phyloP scores from a whole-genome alignment of 1,140 invertebrate species.

The Lasioglossum baleicum region DNA sequence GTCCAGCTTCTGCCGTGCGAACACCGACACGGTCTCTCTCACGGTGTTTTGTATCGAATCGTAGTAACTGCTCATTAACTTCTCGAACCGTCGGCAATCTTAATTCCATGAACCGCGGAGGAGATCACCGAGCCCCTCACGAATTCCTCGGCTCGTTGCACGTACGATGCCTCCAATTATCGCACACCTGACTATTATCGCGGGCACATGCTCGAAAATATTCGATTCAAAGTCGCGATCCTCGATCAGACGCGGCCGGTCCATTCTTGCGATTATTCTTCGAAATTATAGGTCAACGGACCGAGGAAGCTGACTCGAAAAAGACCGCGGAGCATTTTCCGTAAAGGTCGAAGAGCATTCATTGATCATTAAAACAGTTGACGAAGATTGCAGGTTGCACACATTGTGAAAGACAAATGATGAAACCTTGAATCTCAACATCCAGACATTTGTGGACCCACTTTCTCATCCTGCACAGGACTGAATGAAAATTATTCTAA shows the following conservation, averaged over 20 bases:
- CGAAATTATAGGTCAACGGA: no score
- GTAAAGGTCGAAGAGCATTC: no score
- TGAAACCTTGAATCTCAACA: no score
- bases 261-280: background rate
- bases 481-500: background rate
- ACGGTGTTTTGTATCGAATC: constrained; percentile 43
- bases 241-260: background rate
- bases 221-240: background rate
- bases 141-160: no score
- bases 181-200: background rate
- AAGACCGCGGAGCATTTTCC: no score
- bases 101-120: background rate
- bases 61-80: constrained; percentile 19
- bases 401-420: no score
- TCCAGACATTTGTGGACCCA: background rate
- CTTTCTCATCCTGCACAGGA: constrained; percentile 33
- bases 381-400: no score
- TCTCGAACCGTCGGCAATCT: background rate
- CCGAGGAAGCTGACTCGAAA: no score
- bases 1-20: constrained; percentile 20
- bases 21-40: constrained; percentile 31
- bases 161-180: background rate
- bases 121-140: background rate
- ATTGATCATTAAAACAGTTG: no score
- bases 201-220: background rate